These are phyloP conservation scores for Athene cunicularia DNA, from an alignment of 2,113 vertebrate species.

Conservation along the genomic window DNA sequence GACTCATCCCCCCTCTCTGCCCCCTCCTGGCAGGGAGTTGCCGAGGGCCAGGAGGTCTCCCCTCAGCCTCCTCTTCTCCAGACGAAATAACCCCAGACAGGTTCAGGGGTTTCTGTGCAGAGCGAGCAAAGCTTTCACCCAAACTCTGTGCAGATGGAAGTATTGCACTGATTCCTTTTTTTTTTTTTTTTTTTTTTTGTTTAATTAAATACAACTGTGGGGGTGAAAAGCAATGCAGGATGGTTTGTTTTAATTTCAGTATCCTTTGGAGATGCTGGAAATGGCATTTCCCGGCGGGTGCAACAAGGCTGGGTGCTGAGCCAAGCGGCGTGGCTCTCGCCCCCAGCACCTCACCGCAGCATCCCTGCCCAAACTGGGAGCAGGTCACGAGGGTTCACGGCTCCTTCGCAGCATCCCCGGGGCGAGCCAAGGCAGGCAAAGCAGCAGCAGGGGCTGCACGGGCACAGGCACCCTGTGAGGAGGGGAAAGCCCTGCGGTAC, in stretches of 20 bases:
- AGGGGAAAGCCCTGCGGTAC: fast-evolving
- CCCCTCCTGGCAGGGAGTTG: too few species aligned
- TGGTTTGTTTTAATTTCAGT: background rate
- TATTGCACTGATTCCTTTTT: background rate
- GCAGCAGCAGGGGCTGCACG: too few species aligned
- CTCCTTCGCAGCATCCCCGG: too few species aligned
- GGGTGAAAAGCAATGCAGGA: background rate
- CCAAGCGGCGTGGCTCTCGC: fast-evolving
- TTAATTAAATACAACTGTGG: background rate
- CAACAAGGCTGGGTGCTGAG: background rate
- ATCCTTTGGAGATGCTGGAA: background rate
- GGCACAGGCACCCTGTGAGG: background rate
- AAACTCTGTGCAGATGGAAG: background rate
- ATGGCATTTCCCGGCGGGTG: background rate
- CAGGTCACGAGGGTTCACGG: background rate
- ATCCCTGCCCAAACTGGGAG: background rate
- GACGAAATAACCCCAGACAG: too few species aligned
- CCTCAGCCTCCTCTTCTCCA: too few species aligned
- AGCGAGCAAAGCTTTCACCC: background rate
- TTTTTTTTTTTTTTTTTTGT: background rate
- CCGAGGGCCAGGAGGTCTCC: too few species aligned
- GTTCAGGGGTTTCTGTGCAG: background rate
- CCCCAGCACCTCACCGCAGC: background rate
- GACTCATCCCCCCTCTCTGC: too few species aligned
- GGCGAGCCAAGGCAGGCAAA: fast-evolving